Evolutionary conservation across 1,140 invertebrate species (phyloP).

Genomic region (Pseudomyrmex dendroicus): DNA sequence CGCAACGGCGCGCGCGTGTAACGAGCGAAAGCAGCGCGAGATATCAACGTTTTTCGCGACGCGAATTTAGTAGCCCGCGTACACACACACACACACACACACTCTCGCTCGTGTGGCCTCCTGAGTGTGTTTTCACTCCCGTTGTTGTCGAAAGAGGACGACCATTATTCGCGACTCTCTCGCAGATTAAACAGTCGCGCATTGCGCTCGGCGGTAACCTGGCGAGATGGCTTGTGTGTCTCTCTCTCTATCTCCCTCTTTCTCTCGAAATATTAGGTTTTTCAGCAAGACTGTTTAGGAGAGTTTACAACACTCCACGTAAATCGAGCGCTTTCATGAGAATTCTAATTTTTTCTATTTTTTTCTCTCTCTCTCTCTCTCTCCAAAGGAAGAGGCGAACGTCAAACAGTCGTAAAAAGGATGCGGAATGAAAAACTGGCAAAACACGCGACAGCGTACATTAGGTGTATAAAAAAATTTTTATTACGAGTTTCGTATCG

Average conservation of each 20-base stretch:
- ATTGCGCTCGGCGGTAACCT: not conserved
- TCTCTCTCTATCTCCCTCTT: too few species aligned
- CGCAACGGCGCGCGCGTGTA: not conserved
- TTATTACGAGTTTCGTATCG: too few species aligned
- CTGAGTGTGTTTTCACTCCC: too few species aligned
- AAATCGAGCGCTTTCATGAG: not conserved
- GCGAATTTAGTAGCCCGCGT: not conserved
- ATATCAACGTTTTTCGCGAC: conserved; percentile 30
- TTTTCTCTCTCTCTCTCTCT: too few species aligned
- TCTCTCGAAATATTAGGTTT: conserved; percentile 9
- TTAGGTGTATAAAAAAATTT: too few species aligned
- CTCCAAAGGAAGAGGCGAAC: not conserved
- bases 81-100: not conserved
- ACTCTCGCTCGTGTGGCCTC: not conserved
- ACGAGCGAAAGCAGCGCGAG: not conserved
- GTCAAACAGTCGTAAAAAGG: not conserved
- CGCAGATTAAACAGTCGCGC: not conserved
- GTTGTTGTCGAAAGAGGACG: not conserved
- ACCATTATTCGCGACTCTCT: not conserved
- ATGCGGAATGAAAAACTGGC: not conserved
- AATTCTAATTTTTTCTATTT: not conserved
- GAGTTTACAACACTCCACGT: not conserved
- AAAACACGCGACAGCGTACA: not conserved
- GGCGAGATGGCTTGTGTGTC: not conserved
- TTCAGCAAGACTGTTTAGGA: conserved; percentile 3